These are phyloP conservation scores for Drosophila bipectinata DNA, from an alignment of 1,140 invertebrate genomes.

Conservation along the genomic window DNA sequence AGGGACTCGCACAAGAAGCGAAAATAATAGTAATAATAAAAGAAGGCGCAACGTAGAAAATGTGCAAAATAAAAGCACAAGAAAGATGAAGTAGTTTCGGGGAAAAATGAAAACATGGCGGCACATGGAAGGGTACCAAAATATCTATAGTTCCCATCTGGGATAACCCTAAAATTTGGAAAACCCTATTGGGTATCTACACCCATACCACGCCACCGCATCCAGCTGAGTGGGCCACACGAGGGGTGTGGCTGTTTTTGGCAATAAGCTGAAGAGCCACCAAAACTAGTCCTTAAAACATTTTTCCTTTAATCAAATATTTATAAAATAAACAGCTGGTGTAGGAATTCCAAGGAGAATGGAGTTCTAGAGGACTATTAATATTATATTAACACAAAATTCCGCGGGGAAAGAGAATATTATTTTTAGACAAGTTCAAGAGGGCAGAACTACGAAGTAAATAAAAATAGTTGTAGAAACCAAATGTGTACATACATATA, in stretches of 20 bases:
- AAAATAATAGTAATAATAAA: constrained; percentile 29
- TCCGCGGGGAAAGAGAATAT: constrained; percentile 12
- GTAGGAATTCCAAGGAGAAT: constrained; percentile 47
- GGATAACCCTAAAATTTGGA: background rate
- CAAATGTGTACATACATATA: background rate
- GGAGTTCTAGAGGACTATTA: constrained; percentile 65
- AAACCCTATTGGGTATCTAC: no score
- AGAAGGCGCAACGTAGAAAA: constrained; percentile 31
- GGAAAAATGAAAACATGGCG: background rate
- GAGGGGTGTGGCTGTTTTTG: background rate
- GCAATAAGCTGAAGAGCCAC: background rate
- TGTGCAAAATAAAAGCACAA: constrained; percentile 46
- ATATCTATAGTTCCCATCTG: background rate
- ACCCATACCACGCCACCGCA: background rate
- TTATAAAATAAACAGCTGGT: constrained; percentile 45
- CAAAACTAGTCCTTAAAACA: no score
- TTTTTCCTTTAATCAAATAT: no score
- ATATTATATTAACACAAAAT: constrained; percentile 23
- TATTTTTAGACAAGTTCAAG: constrained; percentile 38
- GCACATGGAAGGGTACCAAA: background rate
- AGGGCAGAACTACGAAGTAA: constrained; percentile 4
- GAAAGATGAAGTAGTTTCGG: constrained; percentile 13
- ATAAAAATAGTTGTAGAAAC: constrained; percentile 4
- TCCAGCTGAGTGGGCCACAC: background rate
- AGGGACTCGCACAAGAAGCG: constrained; percentile 11